A percentile compares a stretch with the other conserved stretches of the same genome.
Evolutionary conservation across 2,113 vertebrate species (phyloP).

Genomic region (Forbesichthys papilliferus): DNA sequence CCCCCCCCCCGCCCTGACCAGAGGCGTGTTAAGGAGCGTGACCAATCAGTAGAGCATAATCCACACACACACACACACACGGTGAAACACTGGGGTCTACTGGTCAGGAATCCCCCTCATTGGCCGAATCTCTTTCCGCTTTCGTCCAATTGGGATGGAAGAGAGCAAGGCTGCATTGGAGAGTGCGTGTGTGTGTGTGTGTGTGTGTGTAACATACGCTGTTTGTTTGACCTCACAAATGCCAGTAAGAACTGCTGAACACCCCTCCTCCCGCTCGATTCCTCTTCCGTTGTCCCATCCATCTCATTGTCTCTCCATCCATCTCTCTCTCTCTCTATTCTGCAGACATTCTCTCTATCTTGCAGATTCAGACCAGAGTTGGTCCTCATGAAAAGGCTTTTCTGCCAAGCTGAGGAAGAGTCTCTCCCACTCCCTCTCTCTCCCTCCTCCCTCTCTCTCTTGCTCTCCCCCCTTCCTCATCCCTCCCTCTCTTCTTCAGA

Average conservation of each 20-base stretch:
- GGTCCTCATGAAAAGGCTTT: not conserved
- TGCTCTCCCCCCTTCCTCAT: not conserved
- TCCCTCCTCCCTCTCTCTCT: not conserved
- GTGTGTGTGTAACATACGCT: no score
- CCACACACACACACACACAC: slow-evolving; percentile 53
- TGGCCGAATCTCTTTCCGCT: slow-evolving; percentile 32
- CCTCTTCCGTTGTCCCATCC: not conserved
- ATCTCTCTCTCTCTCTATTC: no score
- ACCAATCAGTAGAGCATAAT: slow-evolving; percentile 70
- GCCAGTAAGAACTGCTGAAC: no score
- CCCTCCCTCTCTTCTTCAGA: not conserved
- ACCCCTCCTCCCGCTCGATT: no score
- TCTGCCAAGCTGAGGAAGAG: not conserved
- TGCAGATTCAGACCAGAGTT: not conserved
- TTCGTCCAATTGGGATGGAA: slow-evolving; percentile 38
- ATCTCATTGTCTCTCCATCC: no score
- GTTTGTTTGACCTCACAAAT: no score
- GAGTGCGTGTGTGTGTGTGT: slow-evolving; percentile 5
- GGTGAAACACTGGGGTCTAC: slow-evolving; percentile 30
- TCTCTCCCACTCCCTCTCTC: not conserved
- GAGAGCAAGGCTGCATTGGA: slow-evolving; percentile 3
- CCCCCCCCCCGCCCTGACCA: slow-evolving; percentile 37
- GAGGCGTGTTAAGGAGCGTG: slow-evolving; percentile 58
- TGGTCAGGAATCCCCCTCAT: slow-evolving; percentile 21
- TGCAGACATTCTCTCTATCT: not conserved